These are phyloP conservation scores for Leptura quadrifasciata DNA, from an alignment of 2,888 invertebrate genomes.

Conservation along the genomic window DNA sequence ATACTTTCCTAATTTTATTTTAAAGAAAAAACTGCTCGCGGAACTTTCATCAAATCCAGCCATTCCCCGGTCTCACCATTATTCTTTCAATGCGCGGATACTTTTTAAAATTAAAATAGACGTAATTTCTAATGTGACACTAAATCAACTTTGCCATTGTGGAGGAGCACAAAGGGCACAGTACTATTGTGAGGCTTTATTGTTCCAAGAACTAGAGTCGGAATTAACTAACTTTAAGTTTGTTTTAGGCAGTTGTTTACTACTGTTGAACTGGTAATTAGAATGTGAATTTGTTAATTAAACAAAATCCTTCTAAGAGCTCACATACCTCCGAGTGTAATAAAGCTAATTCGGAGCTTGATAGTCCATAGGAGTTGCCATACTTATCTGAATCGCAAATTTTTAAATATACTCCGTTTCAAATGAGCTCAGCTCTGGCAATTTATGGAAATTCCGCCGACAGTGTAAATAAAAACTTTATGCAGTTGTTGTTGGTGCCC, in stretches of 20 bases:
- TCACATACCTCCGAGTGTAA: slow-evolving; percentile 49
- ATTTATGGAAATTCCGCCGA: background rate
- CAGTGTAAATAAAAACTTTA: background rate
- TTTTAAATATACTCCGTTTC: slow-evolving; percentile 20
- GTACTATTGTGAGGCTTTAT: slow-evolving; percentile 52
- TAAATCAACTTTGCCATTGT: slow-evolving; percentile 46
- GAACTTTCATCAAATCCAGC: background rate
- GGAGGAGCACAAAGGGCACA: slow-evolving; percentile 50
- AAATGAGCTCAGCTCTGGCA: background rate
- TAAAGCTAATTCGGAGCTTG: slow-evolving; percentile 45
- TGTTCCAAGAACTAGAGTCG: slow-evolving; percentile 58
- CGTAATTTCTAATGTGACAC: slow-evolving; percentile 46
- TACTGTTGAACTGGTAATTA: slow-evolving; percentile 65
- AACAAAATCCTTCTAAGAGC: slow-evolving; percentile 59
- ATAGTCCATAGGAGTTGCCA: slow-evolving; percentile 41
- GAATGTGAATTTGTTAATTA: slow-evolving; percentile 67
- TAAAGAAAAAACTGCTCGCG: background rate
- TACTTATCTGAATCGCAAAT: slow-evolving; percentile 23
- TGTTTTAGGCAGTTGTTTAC: slow-evolving; percentile 67
- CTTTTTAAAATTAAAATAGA: slow-evolving; percentile 45
- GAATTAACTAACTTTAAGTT: slow-evolving; percentile 66
- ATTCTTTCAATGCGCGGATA: slow-evolving; percentile 13
- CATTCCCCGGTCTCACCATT: slow-evolving; percentile 3
- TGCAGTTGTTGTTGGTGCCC: background rate
- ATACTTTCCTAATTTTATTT: too few relatives aligned